phyloP scores from a whole-genome alignment of 2,888 invertebrate species.

The Metacarcinus magister region DNA sequence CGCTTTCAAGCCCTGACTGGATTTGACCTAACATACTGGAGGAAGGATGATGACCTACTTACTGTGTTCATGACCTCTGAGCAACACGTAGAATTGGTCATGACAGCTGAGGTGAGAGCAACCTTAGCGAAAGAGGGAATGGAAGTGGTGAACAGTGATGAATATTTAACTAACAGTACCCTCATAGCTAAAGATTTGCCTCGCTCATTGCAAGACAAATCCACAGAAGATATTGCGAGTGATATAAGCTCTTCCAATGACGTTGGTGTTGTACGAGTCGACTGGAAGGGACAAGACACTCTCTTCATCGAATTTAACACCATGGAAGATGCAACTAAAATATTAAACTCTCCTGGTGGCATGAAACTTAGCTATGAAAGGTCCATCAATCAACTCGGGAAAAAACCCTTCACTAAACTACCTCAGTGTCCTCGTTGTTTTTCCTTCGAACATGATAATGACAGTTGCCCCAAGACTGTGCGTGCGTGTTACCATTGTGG shows the following conservation, averaged over 20 bases:
- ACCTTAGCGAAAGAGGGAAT: slow-evolving; percentile 38
- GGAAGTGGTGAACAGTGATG: neutral
- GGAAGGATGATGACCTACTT: neutral
- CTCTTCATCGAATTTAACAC: slow-evolving; percentile 44
- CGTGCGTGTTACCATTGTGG: slow-evolving; percentile 28
- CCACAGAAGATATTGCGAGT: neutral
- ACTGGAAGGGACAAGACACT: neutral
- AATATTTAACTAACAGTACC: slow-evolving; percentile 41
- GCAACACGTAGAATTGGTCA: neutral
- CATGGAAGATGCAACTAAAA: neutral
- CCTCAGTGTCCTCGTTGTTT: slow-evolving; percentile 41
- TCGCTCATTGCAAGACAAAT: neutral
- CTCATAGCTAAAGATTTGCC: slow-evolving; percentile 4
- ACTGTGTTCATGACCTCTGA: slow-evolving; percentile 22
- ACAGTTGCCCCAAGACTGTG: neutral
- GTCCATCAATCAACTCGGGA: neutral
- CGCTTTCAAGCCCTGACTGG: neutral
- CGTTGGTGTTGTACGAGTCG: neutral
- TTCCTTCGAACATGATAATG: slow-evolving; percentile 1
- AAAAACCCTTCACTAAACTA: neutral
- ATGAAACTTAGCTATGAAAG: neutral
- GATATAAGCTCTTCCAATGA: neutral
- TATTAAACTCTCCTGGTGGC: neutral
- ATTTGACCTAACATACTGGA: neutral
- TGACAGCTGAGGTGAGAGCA: slow-evolving; percentile 20